Evolutionary conservation across 2,113 vertebrate species (phyloP).

Genomic region (Mustelus asterias): DNA sequence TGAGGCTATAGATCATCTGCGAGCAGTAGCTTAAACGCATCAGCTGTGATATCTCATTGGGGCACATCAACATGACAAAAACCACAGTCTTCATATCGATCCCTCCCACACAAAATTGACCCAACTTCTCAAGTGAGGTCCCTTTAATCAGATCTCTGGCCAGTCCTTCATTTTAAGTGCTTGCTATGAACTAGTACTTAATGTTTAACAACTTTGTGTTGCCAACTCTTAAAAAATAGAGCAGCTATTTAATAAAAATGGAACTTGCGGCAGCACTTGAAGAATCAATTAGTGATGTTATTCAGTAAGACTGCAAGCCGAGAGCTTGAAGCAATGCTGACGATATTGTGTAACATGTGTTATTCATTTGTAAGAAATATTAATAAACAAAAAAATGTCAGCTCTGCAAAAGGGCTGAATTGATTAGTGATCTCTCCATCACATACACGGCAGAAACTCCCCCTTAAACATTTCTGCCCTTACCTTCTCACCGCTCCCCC

Average conservation of each 20-base stretch:
- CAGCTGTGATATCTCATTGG: background rate
- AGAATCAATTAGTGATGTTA: constrained; percentile 19
- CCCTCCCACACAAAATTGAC: background rate
- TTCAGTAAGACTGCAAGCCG: background rate
- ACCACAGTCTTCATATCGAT: background rate
- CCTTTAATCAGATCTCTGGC: background rate
- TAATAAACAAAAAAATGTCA: constrained; percentile 20
- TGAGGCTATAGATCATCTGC: background rate
- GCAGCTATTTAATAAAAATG: background rate
- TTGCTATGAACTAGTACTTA: background rate
- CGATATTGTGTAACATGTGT: constrained; percentile 2
- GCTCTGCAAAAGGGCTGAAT: background rate
- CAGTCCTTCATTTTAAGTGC: background rate
- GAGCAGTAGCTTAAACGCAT: background rate
- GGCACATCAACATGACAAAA: background rate
- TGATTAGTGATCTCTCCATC: background rate
- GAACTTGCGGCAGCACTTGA: background rate
- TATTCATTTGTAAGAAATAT: background rate
- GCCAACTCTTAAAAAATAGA: background rate
- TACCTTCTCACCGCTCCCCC: background rate
- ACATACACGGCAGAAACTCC: background rate
- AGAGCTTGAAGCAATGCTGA: background rate
- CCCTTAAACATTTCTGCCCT: background rate
- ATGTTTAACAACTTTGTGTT: background rate
- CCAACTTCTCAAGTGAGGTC: background rate